Evolutionary conservation across 2,888 invertebrate species (phyloP).

Genomic region (Craniophora ligustri): DNA sequence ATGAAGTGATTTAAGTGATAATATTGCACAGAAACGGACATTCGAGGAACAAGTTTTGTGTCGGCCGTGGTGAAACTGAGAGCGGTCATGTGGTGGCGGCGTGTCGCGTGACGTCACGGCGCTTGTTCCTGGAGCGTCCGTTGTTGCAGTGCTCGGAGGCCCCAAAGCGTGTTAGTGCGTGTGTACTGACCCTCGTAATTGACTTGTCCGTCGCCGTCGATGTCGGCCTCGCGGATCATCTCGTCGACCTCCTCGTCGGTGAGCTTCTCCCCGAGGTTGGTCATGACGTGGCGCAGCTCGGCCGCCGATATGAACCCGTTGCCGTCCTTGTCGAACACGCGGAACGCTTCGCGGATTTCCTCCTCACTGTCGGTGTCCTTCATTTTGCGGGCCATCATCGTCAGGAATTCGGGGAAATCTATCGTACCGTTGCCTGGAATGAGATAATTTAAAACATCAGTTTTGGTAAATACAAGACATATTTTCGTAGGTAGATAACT

Average conservation of each 20-base stretch:
- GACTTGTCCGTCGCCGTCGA: conserved; percentile 99
- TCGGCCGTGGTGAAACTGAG: neutral
- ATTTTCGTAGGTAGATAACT: neutral
- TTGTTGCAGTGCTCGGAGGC: neutral
- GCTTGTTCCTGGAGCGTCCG: conserved; percentile 31
- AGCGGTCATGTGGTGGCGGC: neutral
- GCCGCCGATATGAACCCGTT: conserved; percentile 99
- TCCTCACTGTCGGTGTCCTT: conserved; percentile 99
- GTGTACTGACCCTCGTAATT: conserved; percentile 95
- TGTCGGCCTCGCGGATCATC: conserved; percentile 99
- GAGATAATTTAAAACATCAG: conserved; percentile 21
- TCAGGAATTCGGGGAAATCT: conserved; percentile 99
- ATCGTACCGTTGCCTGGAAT: conserved; percentile 98
- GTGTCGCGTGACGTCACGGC: neutral
- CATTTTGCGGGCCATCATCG: conserved; percentile 99
- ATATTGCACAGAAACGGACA: conserved; percentile 22
- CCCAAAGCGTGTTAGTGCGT: conserved; percentile 15
- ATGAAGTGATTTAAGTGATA: conserved; percentile 21
- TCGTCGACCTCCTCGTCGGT: conserved; percentile 99
- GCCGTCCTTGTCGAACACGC: conserved; percentile 99
- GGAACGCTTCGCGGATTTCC: conserved; percentile 99
- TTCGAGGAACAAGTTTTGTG: conserved; percentile 39
- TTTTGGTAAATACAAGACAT: neutral
- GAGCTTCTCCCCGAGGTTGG: conserved; percentile 99
- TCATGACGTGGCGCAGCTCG: conserved; percentile 99